Evolutionary conservation across 2,797 vertebrate species (phyloP).

Genomic region (Poeciliopsis paucimaculata): DNA sequence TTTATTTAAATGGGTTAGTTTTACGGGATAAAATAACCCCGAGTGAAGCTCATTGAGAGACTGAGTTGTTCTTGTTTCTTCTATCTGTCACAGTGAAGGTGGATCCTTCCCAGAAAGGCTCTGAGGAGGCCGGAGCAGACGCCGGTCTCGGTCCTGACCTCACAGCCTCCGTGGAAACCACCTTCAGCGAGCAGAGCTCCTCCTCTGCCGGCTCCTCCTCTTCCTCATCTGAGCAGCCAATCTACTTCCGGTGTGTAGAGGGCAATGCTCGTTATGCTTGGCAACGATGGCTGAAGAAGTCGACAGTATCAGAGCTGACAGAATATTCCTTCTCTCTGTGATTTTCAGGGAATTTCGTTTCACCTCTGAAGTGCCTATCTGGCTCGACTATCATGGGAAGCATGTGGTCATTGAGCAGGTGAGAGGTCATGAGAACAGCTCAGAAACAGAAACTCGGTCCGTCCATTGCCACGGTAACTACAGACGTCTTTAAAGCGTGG

Average conservation of each 20-base stretch:
- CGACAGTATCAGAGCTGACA: not conserved
- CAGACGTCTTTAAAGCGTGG: not conserved
- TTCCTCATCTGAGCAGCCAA: slow-evolving; percentile 88
- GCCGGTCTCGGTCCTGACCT: slow-evolving; percentile 74
- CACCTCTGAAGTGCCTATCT: slow-evolving; percentile 94
- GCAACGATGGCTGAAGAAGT: not conserved
- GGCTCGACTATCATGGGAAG: slow-evolving; percentile 94
- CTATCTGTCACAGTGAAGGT: slow-evolving; percentile 70
- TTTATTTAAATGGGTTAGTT: not conserved
- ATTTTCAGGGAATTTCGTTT: slow-evolving; percentile 90
- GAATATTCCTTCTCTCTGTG: not conserved
- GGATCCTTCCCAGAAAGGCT: slow-evolving; percentile 69
- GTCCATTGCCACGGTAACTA: not conserved
- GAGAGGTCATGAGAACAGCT: slow-evolving; percentile 28
- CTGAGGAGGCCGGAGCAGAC: slow-evolving; percentile 70
- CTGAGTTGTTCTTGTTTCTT: not conserved
- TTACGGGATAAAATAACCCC: not conserved
- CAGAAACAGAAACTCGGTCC: not conserved
- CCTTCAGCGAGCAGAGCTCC: slow-evolving; percentile 81
- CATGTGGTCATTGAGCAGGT: slow-evolving; percentile 92
- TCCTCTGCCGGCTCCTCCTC: slow-evolving; percentile 81
- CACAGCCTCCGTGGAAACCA: slow-evolving; percentile 81
- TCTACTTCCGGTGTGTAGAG: slow-evolving; percentile 88
- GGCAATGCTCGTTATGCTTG: not conserved
- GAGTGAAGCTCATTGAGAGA: not conserved